Base-by-base conservation (phyloP, 2,797 vertebrate species). In the Melanotaenia nigrans region DNA sequence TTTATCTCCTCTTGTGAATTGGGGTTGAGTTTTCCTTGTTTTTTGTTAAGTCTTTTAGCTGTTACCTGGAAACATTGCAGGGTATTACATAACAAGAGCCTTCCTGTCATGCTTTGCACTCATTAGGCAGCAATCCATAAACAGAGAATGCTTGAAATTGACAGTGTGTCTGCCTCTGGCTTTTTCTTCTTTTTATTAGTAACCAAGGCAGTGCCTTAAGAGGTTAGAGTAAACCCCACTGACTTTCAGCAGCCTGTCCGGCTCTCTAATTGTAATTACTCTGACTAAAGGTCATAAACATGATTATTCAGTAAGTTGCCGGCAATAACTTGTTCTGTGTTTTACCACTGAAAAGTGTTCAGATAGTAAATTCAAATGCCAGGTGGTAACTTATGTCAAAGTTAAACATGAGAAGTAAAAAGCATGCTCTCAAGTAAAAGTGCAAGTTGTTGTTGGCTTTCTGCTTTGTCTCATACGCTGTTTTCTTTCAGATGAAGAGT, bases 401-500 rank as follows among this genome's bases (percentile, higher is more conserved):
- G 14, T 53, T 56, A 42, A 38, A 71, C 75, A 51, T 73, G 14
- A 78, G 35, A 77, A 61, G 35, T 73, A 40, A 82, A 82, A 87
- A 66, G 84, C 86, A 89, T 90, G 86, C 83, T 87, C 35, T 92
- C 66, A 85, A 85, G 75, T 91, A 16, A 85, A 90, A 85, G 75
- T 89, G 40, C 62, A 81, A 72, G 75, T 87, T 88, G 36, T 81
- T 90, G 79, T 89, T 91, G 90, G 90, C 89, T 89, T 78, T 85
- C 68, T 94, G 94, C 88, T 91, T 87, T 95, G 92, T 95, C 95
- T 96, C 93, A 96, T 90, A 81, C 92, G 76, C 92, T 96, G 95
- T 96, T 96, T 96, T 96, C 93, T 96, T 96, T 94, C 95, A 96
- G 95, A 96, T 96, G 94, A 95, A 95, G 94, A 94, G 90, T 95